A percentile compares a stretch with the other conserved stretches of the same genome.
Evolutionary conservation across 2,888 invertebrate genomes (phyloP).

Genomic region (Drosophila neotestacea): DNA sequence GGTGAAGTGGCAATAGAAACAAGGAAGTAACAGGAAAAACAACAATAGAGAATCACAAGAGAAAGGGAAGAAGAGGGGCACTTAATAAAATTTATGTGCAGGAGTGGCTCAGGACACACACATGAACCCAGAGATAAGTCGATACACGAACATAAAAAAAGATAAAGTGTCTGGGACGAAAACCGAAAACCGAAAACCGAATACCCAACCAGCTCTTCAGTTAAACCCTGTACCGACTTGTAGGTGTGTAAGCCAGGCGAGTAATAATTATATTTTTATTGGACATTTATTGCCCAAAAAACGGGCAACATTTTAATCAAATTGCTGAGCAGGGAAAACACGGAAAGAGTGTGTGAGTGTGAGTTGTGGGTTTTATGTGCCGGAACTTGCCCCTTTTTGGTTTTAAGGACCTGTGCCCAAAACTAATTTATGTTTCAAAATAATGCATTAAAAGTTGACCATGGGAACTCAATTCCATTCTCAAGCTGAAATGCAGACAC

Average conservation of each 20-base stretch:
- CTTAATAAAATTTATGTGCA: conserved; percentile 81
- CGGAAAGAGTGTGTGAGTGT: conserved; percentile 1
- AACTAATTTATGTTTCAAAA: conserved; percentile 58
- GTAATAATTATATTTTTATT: conserved; percentile 84
- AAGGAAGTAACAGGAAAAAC: conserved; percentile 34
- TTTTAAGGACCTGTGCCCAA: conserved; percentile 45
- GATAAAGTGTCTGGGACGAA: conserved; percentile 57
- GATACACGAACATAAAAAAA: conserved; percentile 68
- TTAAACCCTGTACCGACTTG: conserved; percentile 10
- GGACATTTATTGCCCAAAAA: conserved; percentile 83
- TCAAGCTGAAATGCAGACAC: conserved; percentile 2
- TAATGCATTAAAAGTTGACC: conserved; percentile 11
- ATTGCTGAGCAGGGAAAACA: conserved; percentile 33
- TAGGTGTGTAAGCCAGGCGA: conserved; percentile 75
- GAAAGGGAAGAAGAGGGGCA: conserved; percentile 32
- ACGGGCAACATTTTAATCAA: conserved; percentile 77
- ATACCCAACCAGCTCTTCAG: conserved; percentile 29
- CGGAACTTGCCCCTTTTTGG: conserved; percentile 53
- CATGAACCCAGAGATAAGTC: conserved; percentile 52
- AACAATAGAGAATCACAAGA: conserved; percentile 16
- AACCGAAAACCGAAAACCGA: conserved; percentile 16
- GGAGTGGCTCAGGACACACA: conserved; percentile 73
- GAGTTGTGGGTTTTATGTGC: conserved; percentile 28
- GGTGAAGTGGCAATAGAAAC: conserved; percentile 38
- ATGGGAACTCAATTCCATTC: conserved; percentile 25